These are phyloP conservation scores for Oreochromis mossambicus DNA, from an alignment of 2,797 vertebrate genomes.

Conservation along the genomic window DNA sequence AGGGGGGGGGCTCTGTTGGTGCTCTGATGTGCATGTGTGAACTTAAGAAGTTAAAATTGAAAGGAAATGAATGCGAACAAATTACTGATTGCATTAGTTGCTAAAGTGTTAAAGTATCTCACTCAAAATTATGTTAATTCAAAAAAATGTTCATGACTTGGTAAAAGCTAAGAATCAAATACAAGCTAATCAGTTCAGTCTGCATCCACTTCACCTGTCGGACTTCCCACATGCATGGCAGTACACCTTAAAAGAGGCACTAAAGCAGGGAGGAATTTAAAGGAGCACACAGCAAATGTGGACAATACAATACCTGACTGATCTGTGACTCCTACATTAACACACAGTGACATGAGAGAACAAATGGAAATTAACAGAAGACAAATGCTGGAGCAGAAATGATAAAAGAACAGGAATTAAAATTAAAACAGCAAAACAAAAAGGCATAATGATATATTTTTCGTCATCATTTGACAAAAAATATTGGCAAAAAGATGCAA, in stretches of 20 bases:
- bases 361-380: slow-evolving; percentile 76
- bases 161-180: background rate
- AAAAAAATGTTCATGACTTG: background rate
- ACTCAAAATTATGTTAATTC: background rate
- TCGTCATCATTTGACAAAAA: background rate
- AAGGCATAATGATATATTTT: background rate
- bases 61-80: background rate
- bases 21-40: slow-evolving; percentile 58
- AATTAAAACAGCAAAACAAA: background rate
- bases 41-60: slow-evolving; percentile 31
- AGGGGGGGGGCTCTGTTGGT: slow-evolving; percentile 17
- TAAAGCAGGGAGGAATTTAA: slow-evolving; percentile 35
- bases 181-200: background rate
- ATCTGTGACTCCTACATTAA: slow-evolving; percentile 89
- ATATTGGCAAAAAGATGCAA: background rate
- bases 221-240: slow-evolving; percentile 47
- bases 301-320: slow-evolving; percentile 85
- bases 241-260: slow-evolving; percentile 37
- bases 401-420: slow-evolving; percentile 18
- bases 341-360: slow-evolving; percentile 78
- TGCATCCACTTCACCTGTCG: slow-evolving; percentile 11
- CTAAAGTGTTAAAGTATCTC: background rate
- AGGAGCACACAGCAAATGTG: slow-evolving; percentile 74
- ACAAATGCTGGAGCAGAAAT: slow-evolving; percentile 24
- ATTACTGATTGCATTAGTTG: background rate